Conservation (phyloP, 2,113 vertebrate species). For the Paracanthobrama guichenoti region DNA sequence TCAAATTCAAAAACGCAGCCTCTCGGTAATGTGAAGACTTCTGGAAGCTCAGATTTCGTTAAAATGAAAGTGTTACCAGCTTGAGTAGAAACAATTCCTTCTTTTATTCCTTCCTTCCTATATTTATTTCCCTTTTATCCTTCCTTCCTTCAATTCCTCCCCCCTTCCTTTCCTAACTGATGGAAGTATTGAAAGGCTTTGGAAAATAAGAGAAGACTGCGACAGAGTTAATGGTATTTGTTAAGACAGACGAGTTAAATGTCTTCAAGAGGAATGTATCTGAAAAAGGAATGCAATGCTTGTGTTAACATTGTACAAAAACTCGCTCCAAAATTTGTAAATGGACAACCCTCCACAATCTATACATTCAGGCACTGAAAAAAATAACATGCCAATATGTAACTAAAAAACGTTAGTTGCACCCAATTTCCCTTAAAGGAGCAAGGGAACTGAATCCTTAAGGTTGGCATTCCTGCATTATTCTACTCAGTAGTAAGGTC, state of each 20-base stretch:
- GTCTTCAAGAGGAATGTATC: conserved; percentile 78
- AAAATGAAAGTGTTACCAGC: conserved; percentile 23
- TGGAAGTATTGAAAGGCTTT: conserved; percentile 65
- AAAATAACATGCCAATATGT: conserved; percentile 81
- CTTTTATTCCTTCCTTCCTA: background rate
- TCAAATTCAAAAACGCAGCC: conserved; percentile 61
- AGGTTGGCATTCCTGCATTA: conserved; percentile 77
- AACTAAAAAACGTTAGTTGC: conserved; percentile 79
- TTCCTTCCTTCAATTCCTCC: conserved; percentile 18
- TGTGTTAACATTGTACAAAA: conserved; percentile 78
- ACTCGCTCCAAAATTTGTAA: conserved; percentile 77
- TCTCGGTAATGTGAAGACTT: conserved; percentile 66
- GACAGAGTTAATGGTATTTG: conserved; percentile 77
- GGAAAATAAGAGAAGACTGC: conserved; percentile 67
- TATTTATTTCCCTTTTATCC: background rate
- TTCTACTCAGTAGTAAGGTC: conserved; percentile 78
- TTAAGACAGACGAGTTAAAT: conserved; percentile 73
- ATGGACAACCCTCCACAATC: conserved; percentile 81
- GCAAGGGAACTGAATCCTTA: conserved; percentile 75
- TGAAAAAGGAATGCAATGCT: conserved; percentile 82
- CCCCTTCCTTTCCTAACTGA: conserved; percentile 58
- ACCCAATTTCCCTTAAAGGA: conserved; percentile 75
- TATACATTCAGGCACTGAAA: conserved; percentile 81
- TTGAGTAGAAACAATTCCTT: conserved; percentile 10
- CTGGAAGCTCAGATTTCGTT: conserved; percentile 70